Conservation (phyloP, 2,113 vertebrate species). For the Donacobius atricapilla region DNA sequence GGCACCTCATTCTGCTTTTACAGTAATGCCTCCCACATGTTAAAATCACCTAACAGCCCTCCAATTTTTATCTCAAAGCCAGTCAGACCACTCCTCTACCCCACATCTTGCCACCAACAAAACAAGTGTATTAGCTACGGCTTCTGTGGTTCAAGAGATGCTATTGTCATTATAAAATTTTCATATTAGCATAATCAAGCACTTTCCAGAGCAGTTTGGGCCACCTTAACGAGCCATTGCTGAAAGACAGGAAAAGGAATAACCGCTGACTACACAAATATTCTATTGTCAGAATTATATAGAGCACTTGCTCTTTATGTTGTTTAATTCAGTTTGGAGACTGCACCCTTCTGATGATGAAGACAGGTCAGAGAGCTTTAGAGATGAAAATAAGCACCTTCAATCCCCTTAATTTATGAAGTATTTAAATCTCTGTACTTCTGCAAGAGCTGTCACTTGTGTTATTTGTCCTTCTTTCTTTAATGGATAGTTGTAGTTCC, state of each 20-base stretch:
- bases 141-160: neutral
- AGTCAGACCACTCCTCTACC: neutral
- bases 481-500: constrained; percentile 4
- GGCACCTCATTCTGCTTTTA: neutral
- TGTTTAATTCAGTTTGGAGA: constrained; percentile 6
- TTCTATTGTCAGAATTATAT: neutral
- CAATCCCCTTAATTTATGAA: constrained; percentile 59
- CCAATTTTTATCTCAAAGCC: neutral
- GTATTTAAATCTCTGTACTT: constrained; percentile 56
- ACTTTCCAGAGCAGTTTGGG: neutral
- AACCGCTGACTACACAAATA: neutral
- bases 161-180: neutral
- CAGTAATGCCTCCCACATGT: neutral
- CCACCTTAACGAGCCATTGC: neutral
- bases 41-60: neutral
- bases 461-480: constrained; percentile 21
- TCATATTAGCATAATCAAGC: neutral
- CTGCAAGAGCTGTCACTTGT: constrained; percentile 23
- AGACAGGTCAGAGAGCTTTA: constrained; percentile 10
- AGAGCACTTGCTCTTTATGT: neutral
- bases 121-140: neutral
- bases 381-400: constrained; percentile 40
- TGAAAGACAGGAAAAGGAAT: neutral
- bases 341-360: neutral
- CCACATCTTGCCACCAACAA: neutral